Percentiles rank a stretch among this genome's conserved stretches.
Evolutionary conservation across 2,113 vertebrate genomes (phyloP).

Genomic region (Pseudonaja textilis): DNA sequence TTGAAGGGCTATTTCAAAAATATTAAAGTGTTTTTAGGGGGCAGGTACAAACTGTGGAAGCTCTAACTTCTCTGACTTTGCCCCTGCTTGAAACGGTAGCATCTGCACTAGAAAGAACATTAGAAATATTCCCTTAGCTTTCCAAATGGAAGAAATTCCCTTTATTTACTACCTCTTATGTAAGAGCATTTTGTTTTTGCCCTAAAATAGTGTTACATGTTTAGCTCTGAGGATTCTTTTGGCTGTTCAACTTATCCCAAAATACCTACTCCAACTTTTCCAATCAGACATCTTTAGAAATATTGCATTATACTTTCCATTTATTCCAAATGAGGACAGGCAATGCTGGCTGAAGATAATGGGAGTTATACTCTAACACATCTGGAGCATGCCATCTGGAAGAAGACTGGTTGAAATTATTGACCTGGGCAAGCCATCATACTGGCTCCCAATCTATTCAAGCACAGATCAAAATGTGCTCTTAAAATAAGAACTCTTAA

Average conservation of each 20-base stretch:
- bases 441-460: background rate
- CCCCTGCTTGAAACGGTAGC: background rate
- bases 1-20: background rate
- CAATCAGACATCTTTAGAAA: background rate
- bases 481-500: background rate
- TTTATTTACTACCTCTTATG: background rate
- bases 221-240: background rate
- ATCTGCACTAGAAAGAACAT: background rate
- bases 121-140: background rate
- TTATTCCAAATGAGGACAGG: background rate
- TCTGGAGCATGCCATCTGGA: background rate
- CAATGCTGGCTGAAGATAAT: background rate
- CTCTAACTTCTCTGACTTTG: background rate
- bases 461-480: background rate
- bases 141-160: background rate
- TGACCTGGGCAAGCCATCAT: background rate
- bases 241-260: background rate
- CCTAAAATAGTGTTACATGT: background rate
- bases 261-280: background rate
- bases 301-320: background rate
- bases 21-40: background rate
- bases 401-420: background rate
- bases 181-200: background rate
- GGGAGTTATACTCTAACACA: background rate
- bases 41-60: background rate